Evolutionary conservation across 1,140 invertebrate genomes (phyloP).

Genomic region (Cotesia glomerata): DNA sequence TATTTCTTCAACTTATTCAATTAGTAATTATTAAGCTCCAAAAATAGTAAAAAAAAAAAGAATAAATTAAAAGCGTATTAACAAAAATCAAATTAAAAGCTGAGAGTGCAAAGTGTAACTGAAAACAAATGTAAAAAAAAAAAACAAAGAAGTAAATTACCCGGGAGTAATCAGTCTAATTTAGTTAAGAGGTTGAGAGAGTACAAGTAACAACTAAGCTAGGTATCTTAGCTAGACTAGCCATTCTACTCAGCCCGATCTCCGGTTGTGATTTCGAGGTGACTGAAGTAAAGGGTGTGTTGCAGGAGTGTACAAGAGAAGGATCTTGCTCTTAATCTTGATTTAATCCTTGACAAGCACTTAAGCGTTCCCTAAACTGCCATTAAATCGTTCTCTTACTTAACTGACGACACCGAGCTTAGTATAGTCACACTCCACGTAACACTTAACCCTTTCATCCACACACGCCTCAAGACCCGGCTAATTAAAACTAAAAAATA

Average conservation of each 20-base stretch:
- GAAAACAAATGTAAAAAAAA: neutral
- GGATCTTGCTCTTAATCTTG: conserved; percentile 61
- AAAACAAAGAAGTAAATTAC: neutral
- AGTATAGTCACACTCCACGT: neutral
- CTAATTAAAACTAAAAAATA: too few relatives aligned
- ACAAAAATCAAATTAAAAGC: neutral
- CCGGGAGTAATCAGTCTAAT: conserved; percentile 45
- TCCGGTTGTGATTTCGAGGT: conserved; percentile 28
- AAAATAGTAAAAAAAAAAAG: too few relatives aligned
- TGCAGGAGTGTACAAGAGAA: conserved; percentile 19
- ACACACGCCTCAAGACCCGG: neutral
- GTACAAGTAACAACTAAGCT: conserved; percentile 20
- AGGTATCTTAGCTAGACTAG: conserved; percentile 39
- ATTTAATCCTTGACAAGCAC: conserved; percentile 64
- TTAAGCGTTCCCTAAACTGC: conserved; percentile 56
- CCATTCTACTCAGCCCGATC: conserved; percentile 23
- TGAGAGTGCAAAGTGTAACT: neutral
- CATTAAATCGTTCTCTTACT: conserved; percentile 51
- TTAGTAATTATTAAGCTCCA: too few relatives aligned
- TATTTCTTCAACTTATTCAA: too few relatives aligned
- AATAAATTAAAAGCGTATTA: neutral
- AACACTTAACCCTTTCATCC: conserved; percentile 12
- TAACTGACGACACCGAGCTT: neutral
- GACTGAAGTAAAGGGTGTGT: conserved; percentile 43
- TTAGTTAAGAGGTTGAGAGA: conserved; percentile 47